Base-by-base conservation (phyloP, 2,888 invertebrate genomes). In the Leptopterna dolabrata region DNA sequence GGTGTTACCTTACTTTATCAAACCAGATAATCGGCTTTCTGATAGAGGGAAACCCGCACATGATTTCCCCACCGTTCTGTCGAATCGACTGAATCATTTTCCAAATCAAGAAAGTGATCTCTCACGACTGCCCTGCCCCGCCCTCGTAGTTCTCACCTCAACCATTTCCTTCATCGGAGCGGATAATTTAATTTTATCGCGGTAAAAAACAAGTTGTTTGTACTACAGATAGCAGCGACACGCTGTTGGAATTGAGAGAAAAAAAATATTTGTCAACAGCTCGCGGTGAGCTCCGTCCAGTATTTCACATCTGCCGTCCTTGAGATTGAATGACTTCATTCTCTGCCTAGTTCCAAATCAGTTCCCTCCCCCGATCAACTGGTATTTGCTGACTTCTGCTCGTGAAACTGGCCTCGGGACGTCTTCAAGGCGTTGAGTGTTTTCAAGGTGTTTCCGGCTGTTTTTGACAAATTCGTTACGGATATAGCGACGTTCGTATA, bases 221-320 rank as follows among this genome's bases (percentile, higher is more conserved):
- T 7, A 55, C 55, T 30, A 51, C 19, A 29, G 51, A 29, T 51
- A 30, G 47, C 47, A 30, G 47, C 47, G 1, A 51, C 55, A 63
- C 63, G 63, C 24, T 13, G 63, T 63, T 2, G 24, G 45, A 81
- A 47, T 45, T 24, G 19, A 30, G 14, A 19, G 27, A 4, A 43
- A 41, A 13, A n/a, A 78, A 16, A 13, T 47, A 81, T 51, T 81
- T 81, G 81, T 81, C 81, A 81, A 81, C 45, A 45, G 45, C 78
- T 41, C 30, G 24, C 27, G 24, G 24, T 24, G 19, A n/a, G 19
- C 76, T 14, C 45, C 81, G 81, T 29, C 55, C 19, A 27, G 47
- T 14, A 51, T 47, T 51, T 47, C 47, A 29, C 81, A 81, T 81
- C 81, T 81, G 81, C 81, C 70, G 83, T 83, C 83, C 83, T 83